A percentile compares a stretch with the other conserved stretches of the same genome.
Conservation (phyloP, 2,888 invertebrate genomes). For the Parelbella ahira region DNA sequence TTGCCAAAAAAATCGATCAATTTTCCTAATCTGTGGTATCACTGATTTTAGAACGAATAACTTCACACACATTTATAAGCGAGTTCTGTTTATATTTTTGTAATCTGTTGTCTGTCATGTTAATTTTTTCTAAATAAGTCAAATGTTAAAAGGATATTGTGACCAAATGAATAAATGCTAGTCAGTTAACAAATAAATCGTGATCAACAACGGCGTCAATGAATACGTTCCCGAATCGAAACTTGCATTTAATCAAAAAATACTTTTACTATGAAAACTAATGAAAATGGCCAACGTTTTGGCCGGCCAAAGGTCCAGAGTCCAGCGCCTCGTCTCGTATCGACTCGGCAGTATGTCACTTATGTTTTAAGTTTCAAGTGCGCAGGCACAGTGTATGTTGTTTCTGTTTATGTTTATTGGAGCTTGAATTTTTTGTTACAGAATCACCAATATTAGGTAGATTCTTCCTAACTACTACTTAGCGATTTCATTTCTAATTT, state of each 20-base stretch:
- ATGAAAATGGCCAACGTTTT: too few species aligned
- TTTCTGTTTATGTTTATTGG: slow-evolving; percentile 69
- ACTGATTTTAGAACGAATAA: too few species aligned
- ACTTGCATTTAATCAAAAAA: too few species aligned
- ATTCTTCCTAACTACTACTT: slow-evolving; percentile 59
- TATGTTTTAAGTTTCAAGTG: background rate
- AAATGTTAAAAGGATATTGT: slow-evolving; percentile 3
- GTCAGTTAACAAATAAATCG: slow-evolving; percentile 22
- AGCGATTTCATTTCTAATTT: slow-evolving; percentile 68
- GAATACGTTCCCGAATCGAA: too few species aligned
- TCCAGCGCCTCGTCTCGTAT: too few species aligned
- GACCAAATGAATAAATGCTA: slow-evolving; percentile 22
- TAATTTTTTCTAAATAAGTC: slow-evolving; percentile 6
- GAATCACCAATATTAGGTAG: slow-evolving; percentile 66
- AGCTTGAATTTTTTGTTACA: slow-evolving; percentile 70
- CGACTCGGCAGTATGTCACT: background rate
- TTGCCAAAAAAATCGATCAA: too few species aligned
- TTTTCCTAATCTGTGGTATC: too few species aligned
- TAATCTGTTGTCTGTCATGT: slow-evolving; percentile 10
- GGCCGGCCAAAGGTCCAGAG: too few species aligned
- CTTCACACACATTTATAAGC: too few species aligned
- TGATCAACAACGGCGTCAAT: too few species aligned
- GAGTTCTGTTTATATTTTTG: slow-evolving; percentile 11
- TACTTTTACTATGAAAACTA: too few species aligned
- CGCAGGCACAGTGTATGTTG: slow-evolving; percentile 53